phyloP scores from a whole-genome alignment of 2,888 invertebrate genomes.

The Scotopteryx bipunctaria region DNA sequence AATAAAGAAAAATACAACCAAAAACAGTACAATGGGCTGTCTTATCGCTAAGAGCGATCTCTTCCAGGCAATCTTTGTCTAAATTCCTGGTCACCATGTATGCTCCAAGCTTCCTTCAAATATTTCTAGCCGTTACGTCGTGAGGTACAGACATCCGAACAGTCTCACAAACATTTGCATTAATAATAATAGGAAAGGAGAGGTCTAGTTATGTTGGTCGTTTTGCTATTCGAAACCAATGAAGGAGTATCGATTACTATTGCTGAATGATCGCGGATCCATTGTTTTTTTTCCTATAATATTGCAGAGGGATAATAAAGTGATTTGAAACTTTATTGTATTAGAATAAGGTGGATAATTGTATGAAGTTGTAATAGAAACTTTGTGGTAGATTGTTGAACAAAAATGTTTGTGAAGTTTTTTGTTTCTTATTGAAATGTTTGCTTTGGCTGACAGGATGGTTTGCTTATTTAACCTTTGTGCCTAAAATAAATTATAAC shows the following conservation, averaged over 20 bases:
- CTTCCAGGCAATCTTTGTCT: too few species aligned
- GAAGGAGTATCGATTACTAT: constrained; percentile 75
- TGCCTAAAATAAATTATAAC: too few species aligned
- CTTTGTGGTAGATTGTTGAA: constrained; percentile 17
- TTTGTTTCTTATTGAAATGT: constrained; percentile 23
- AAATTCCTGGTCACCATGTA: too few species aligned
- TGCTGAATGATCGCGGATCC: constrained; percentile 53
- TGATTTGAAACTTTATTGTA: constrained; percentile 1
- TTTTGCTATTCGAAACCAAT: constrained; percentile 63
- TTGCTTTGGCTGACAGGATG: constrained; percentile 23
- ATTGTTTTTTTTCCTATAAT: constrained; percentile 64
- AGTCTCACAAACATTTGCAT: too few species aligned
- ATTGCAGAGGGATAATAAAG: constrained; percentile 12
- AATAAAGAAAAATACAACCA: too few species aligned
- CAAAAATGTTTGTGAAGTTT: constrained; percentile 16
- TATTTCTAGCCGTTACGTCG: too few species aligned
- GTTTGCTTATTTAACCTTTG: constrained; percentile 10
- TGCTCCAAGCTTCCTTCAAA: too few species aligned
- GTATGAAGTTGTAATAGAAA: not conserved
- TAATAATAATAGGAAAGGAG: constrained; percentile 1
- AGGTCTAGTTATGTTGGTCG: constrained; percentile 40
- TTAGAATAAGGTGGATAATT: not conserved
- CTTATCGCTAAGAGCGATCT: too few species aligned
- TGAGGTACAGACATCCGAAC: too few species aligned
- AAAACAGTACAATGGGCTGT: too few species aligned